Conservation (phyloP, 1,140 invertebrate genomes). For the Drosophila guanche region DNA sequence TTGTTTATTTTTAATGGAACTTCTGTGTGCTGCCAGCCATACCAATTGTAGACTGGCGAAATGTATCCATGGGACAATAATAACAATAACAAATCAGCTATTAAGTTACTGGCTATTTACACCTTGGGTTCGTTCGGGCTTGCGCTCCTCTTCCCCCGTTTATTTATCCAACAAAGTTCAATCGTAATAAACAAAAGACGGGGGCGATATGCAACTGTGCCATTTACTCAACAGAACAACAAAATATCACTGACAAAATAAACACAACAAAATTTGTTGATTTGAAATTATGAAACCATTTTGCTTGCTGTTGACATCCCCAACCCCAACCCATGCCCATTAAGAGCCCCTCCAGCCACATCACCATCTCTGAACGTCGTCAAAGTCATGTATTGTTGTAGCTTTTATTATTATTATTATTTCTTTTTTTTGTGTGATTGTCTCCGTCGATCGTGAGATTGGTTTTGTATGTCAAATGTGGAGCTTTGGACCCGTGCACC, state of each 20-base stretch:
- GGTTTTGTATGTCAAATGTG: constrained; percentile 63
- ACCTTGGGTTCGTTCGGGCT: not conserved
- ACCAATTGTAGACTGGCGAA: too few relatives aligned
- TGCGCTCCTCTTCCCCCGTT: constrained; percentile 1
- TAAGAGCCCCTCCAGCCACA: constrained; percentile 14
- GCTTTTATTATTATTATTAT: too few relatives aligned
- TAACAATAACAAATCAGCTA: too few relatives aligned
- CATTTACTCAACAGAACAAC: constrained; percentile 43
- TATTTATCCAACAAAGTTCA: constrained; percentile 44
- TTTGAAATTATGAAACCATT: constrained; percentile 63
- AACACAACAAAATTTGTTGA: constrained; percentile 56
- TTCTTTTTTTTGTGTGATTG: constrained; percentile 27
- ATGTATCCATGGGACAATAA: too few relatives aligned
- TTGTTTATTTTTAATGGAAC: not conserved
- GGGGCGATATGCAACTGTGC: constrained; percentile 41
- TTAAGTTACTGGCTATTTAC: too few relatives aligned
- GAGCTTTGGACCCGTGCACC: constrained; percentile 30
- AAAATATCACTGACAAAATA: constrained; percentile 50
- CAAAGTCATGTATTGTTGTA: constrained; percentile 52
- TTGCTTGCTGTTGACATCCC: constrained; percentile 32
- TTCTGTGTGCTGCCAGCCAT: not conserved
- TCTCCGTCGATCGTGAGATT: constrained; percentile 55
- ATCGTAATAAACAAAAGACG: constrained; percentile 46
- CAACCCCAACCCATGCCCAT: constrained; percentile 11
- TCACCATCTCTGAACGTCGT: constrained; percentile 35